Evolutionary conservation across 2,113 vertebrate genomes (phyloP).

Genomic region (Tautogolabrus adspersus): DNA sequence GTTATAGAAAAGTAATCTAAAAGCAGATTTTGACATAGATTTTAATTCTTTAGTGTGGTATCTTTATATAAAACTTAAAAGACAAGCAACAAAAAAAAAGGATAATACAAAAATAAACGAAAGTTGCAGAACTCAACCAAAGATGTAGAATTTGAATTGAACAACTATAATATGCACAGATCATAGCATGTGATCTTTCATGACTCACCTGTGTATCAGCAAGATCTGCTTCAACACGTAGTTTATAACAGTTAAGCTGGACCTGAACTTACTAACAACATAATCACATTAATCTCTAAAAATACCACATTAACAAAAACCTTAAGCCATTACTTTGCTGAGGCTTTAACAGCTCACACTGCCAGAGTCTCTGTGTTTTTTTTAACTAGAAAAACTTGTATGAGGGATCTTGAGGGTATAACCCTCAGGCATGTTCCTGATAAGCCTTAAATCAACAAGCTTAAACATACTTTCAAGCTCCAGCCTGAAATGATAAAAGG

Average conservation of each 20-base stretch:
- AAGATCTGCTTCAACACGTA: not conserved
- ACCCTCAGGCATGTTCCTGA: not conserved
- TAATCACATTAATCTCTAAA: not conserved
- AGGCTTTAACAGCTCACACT: not conserved
- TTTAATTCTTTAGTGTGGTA: too few species aligned
- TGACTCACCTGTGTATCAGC: not conserved
- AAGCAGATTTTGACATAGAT: too few species aligned
- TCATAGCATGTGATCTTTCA: too few species aligned
- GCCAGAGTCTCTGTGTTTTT: not conserved
- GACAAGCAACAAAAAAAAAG: too few species aligned
- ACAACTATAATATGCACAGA: too few species aligned
- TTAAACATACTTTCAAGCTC: not conserved
- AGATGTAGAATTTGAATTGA: too few species aligned
- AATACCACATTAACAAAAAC: not conserved
- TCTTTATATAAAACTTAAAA: too few species aligned
- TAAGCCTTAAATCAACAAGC: not conserved
- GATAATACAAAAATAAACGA: too few species aligned
- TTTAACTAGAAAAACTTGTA: not conserved
- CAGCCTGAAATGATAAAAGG: not conserved
- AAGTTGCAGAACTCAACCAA: too few species aligned
- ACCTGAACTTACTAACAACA: not conserved
- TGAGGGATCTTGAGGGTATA: not conserved
- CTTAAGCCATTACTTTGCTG: not conserved
- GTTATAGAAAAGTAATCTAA: too few species aligned
- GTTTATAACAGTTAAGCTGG: not conserved